These are phyloP conservation scores for Chrysomallon squamiferum DNA, from an alignment of 1,140 invertebrate genomes.

Conservation along the genomic window DNA sequence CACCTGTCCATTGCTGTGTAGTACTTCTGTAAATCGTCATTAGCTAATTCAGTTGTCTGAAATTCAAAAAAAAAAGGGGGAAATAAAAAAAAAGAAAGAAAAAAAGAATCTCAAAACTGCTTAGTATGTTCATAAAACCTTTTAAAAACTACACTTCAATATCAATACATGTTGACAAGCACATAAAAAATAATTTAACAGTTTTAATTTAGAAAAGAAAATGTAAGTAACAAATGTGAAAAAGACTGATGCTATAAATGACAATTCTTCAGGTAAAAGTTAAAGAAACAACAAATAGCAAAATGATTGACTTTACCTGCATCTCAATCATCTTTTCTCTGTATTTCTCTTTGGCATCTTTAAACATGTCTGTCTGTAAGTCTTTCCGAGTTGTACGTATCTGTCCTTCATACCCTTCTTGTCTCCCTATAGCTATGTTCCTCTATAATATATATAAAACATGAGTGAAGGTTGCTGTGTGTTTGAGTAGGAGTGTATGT, in stretches of 20 bases:
- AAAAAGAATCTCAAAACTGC: no score
- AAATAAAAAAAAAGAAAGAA: no score
- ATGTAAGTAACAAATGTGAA: no score
- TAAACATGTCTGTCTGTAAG: slow-evolving; percentile 58
- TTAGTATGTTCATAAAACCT: no score
- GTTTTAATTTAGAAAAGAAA: no score
- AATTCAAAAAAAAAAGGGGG: slow-evolving; percentile 17
- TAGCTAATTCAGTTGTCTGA: slow-evolving; percentile 67
- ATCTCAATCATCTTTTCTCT: slow-evolving; percentile 62
- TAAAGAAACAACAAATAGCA: no score
- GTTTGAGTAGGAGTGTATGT: background rate
- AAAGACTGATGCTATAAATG: no score
- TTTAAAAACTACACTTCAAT: no score
- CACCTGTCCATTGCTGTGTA: slow-evolving; percentile 82
- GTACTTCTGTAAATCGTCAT: slow-evolving; percentile 71
- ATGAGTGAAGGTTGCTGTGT: background rate
- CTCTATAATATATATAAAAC: no score
- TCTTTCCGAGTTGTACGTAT: slow-evolving; percentile 56
- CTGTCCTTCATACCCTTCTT: slow-evolving; percentile 50
- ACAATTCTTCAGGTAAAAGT: no score
- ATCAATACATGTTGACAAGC: no score
- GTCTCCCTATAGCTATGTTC: slow-evolving; percentile 45
- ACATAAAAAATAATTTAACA: no score
- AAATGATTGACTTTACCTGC: slow-evolving; percentile 60
- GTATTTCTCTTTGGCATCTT: slow-evolving; percentile 61